A percentile compares a stretch with the other conserved stretches of the same genome.
Evolutionary conservation across 2,113 vertebrate species (phyloP).

Genomic region (Phycodurus eques): DNA sequence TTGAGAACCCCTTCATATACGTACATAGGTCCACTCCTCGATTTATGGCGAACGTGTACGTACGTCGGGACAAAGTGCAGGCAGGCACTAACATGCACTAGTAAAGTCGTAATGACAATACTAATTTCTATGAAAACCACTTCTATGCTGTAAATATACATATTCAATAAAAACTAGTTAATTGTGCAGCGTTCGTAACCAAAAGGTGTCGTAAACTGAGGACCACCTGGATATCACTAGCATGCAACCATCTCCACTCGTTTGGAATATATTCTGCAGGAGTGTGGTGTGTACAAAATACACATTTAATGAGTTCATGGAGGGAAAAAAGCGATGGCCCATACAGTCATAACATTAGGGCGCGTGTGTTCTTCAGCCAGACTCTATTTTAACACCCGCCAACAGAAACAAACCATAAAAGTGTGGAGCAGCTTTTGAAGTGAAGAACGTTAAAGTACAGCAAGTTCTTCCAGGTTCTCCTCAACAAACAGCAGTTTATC

Average conservation of each 20-base stretch:
- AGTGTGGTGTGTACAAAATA: constrained; percentile 35
- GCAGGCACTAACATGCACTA: background rate
- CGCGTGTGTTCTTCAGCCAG: constrained; percentile 20
- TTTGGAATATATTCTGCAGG: constrained; percentile 19
- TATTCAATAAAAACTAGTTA: background rate
- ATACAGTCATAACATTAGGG: constrained; percentile 37
- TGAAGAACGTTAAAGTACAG: constrained; percentile 30
- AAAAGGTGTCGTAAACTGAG: background rate
- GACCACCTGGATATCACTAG: constrained; percentile 7
- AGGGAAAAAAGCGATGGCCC: constrained; percentile 9
- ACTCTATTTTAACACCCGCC: constrained; percentile 34
- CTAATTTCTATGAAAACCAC: background rate
- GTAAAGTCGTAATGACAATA: background rate
- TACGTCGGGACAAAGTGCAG: no score
- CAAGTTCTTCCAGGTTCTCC: constrained; percentile 41
- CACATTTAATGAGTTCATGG: constrained; percentile 22
- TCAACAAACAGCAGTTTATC: constrained; percentile 39
- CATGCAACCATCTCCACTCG: background rate
- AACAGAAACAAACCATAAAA: constrained; percentile 56
- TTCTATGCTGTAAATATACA: background rate
- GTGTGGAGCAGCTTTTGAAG: constrained; percentile 46
- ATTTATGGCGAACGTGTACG: no score
- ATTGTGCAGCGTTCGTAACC: background rate
- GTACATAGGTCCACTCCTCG: no score
- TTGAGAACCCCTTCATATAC: no score